A percentile compares a stretch with the other conserved stretches of the same genome.
phyloP scores from a whole-genome alignment of 1,140 invertebrate genomes.

The Apocrypta bakeri region DNA sequence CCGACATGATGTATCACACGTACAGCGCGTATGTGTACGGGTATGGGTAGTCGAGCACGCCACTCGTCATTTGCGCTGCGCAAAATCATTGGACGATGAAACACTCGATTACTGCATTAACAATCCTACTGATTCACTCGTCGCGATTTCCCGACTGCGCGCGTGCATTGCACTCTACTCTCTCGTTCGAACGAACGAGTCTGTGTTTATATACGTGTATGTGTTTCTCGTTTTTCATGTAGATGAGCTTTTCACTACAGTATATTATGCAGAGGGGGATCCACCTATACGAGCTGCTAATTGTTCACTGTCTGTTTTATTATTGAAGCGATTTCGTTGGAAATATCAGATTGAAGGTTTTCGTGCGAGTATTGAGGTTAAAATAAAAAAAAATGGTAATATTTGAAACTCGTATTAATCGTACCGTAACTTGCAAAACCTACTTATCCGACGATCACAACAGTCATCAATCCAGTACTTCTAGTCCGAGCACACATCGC shows the following conservation, averaged over 20 bases:
- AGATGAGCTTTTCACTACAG: background rate
- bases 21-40: slow-evolving; percentile 20
- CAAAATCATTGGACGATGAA: slow-evolving; percentile 70
- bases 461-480: background rate
- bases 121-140: slow-evolving; percentile 67
- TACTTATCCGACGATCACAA: background rate
- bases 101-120: slow-evolving; percentile 72
- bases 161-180: background rate
- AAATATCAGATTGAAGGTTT: background rate
- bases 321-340: background rate
- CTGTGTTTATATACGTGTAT: too few species aligned
- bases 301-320: background rate
- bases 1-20: slow-evolving; percentile 68
- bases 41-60: slow-evolving; percentile 41
- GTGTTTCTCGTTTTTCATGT: slow-evolving; percentile 12
- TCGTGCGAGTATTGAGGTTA: background rate
- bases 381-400: too few species aligned
- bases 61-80: slow-evolving; percentile 60
- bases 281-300: background rate
- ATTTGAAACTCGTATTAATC: too few species aligned
- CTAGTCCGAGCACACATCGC: background rate
- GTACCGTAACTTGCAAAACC: background rate
- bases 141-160: slow-evolving; percentile 18
- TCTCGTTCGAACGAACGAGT: too few species aligned
- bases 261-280: too few species aligned